Base-by-base conservation (phyloP, 92 coral and sea anemone species). In the Porites rus region DNA sequence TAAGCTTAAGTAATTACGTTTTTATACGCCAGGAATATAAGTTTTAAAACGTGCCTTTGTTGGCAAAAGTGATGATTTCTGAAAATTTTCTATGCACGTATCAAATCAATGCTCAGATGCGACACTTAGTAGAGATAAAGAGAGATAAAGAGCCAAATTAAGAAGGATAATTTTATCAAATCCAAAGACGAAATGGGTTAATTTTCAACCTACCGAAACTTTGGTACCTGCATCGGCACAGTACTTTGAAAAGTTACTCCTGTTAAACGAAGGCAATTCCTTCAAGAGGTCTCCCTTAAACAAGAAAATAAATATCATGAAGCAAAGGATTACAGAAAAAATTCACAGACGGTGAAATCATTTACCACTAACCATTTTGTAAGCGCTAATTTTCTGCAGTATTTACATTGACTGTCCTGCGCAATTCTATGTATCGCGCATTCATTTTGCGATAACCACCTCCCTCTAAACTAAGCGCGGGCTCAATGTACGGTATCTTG, bases 231-330 rank as follows among this genome's bases (percentile, higher is more conserved):
- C 88, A 81, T 97, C 99, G 58, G 90, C 84, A 83, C 91, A 85
- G 64, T 92, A 97, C 69, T 93, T 91, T 20, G 99, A 97, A 86
- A 97, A 97, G 91, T 97, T 97, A 69, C 85, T 91, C 84, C 88
- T 93, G 76, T 97, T 95, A 84, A 97, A 97, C 53, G 99, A 97
- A 12, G 99, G 99, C 8, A 97, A 74, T 81, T 95, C 99, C 76
- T 97, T 97, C 64, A 97, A 91, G 17, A 97, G 92, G 84, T 97
- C 98, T 69, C 98, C 96, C 99, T 97, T 90, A 56, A 74, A 75
- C 43, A 72, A 60, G 18, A 60, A 76, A 72, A 86, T n/a, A 17
- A 19, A 28, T 78, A 25, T 11, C 19, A 10, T 22, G 7, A 61
- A 66, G 22, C 8, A 51, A 7, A 51, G 52, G 72, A 20, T 16